A percentile compares a stretch with the other conserved stretches of the same genome.
These are phyloP conservation scores for Aselliscus stoliczkanus DNA, from an alignment of 2,797 vertebrate genomes.

Conservation along the genomic window DNA sequence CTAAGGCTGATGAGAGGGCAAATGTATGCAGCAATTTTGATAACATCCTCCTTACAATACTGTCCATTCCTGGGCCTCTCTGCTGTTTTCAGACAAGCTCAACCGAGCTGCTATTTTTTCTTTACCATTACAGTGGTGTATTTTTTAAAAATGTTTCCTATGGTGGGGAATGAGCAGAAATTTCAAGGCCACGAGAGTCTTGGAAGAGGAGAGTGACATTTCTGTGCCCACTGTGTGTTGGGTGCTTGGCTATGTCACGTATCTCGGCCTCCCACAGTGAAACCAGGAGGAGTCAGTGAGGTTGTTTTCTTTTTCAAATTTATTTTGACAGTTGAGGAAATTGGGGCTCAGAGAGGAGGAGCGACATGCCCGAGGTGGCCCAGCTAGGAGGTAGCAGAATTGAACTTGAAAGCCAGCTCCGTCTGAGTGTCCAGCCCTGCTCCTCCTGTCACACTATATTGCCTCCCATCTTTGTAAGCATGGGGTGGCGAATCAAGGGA, in stretches of 20 bases:
- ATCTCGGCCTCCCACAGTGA: background rate
- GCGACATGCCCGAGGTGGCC: background rate
- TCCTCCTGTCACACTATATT: rapidly evolving
- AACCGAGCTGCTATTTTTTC: background rate
- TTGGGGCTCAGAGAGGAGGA: background rate
- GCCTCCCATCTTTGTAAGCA: background rate
- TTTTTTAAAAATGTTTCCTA: background rate
- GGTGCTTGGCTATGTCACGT: rapidly evolving
- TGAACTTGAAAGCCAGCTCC: background rate
- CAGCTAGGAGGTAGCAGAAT: background rate
- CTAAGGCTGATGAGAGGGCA: background rate
- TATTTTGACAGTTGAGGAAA: background rate
- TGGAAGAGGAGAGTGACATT: background rate
- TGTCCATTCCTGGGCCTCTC: background rate
- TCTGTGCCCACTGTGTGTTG: background rate
- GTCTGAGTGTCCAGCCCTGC: background rate
- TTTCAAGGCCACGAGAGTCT: background rate
- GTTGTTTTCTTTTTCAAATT: background rate
- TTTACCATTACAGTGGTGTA: background rate
- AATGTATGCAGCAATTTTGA: background rate
- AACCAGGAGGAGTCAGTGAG: background rate
- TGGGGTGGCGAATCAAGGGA: background rate
- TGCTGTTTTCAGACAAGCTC: background rate
- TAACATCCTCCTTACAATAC: too few species aligned
- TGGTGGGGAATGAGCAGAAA: background rate